Evolutionary conservation across 2,797 vertebrate genomes (phyloP).

Genomic region (Cirrhinus mrigala): DNA sequence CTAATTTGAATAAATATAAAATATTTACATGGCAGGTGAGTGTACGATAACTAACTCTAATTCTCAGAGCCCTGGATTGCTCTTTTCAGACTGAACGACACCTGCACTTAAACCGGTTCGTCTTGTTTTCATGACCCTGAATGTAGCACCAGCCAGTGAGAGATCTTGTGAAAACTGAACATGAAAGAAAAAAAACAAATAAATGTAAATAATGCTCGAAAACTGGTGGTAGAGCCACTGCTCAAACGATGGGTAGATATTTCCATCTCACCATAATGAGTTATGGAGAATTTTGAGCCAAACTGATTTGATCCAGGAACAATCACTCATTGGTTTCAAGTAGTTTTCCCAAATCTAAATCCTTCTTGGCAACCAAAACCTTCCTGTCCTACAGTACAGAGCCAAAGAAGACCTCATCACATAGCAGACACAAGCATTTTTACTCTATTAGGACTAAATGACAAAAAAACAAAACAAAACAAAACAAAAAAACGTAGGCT

Average conservation of each 20-base stretch:
- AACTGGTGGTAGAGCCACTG: not conserved
- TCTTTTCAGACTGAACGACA: not conserved
- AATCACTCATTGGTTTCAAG: slow-evolving; percentile 13
- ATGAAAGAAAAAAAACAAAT: slow-evolving; percentile 1
- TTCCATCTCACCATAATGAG: not conserved
- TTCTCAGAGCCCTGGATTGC: not conserved
- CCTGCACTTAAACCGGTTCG: slow-evolving; percentile 21
- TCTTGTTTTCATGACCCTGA: slow-evolving; percentile 22
- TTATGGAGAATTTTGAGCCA: not conserved
- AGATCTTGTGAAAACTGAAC: not conserved
- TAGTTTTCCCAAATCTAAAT: slow-evolving; percentile 16
- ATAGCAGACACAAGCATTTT: not conserved
- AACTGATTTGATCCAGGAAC: not conserved
- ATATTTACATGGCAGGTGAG: slow-evolving; percentile 23
- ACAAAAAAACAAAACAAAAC: not conserved
- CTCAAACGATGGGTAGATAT: not conserved
- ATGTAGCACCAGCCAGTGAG: not conserved
- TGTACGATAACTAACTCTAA: slow-evolving; percentile 15
- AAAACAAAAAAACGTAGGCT: not conserved
- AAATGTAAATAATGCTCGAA: not conserved
- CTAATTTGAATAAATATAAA: slow-evolving; percentile 26
- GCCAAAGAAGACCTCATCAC: slow-evolving; percentile 19
- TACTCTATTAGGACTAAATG: not conserved
- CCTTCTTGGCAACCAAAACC: not conserved
- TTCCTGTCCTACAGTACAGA: not conserved